Base-by-base conservation (phyloP, 2,113 vertebrate species). In the Acrocephalus kingi region DNA sequence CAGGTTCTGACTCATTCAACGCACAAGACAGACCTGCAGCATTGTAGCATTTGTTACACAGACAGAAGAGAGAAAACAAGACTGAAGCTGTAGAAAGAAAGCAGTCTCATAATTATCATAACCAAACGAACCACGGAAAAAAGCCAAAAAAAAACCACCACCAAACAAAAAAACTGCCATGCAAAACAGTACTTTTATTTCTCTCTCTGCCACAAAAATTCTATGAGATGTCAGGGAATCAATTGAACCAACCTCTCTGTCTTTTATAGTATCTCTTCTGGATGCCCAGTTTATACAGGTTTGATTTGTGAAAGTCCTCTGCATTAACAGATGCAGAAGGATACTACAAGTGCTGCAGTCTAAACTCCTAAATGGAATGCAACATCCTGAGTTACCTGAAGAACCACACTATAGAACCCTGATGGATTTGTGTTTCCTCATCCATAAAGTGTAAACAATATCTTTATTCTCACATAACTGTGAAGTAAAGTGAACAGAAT, bases 1-100 rank as follows among this genome's bases (percentile, higher is more conserved):
- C 93, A 91, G 91, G 63, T 75, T 72, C 25, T 84, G 93, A 95
- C 73, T 92, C 93, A 92, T 66, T 37, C 80, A 31, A 1, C 10
- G 67, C 62, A 75, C 74, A 74, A 59, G 23, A 55, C 1, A 75
- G 74, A 93, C 23, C 55, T 48, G 77, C 63, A 84, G 62, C 66
- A 20, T 3, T 63, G 0, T 14, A 61, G 31, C 22, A 25, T 46
- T 82, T 64, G 19, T 48, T 90, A 79, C 33, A 39, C 15, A 56
- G 39, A 31, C 33, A 48, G 17, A 28, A 66, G 27, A 84, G 14
- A 72, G 54, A 89, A 87, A 93, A 82, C 52, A 78, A 75, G 62
- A 89, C 27, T 35, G 58, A 82, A 84, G 69, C 28, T 89, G 73
- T 23, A 64, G 33, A 67, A 93, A 59, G 48, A 71, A 93, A 66